A percentile compares a stretch with the other conserved stretches of the same genome.
Conservation (phyloP, 1,140 invertebrate genomes). For the Camponotus pennsylvanicus region DNA sequence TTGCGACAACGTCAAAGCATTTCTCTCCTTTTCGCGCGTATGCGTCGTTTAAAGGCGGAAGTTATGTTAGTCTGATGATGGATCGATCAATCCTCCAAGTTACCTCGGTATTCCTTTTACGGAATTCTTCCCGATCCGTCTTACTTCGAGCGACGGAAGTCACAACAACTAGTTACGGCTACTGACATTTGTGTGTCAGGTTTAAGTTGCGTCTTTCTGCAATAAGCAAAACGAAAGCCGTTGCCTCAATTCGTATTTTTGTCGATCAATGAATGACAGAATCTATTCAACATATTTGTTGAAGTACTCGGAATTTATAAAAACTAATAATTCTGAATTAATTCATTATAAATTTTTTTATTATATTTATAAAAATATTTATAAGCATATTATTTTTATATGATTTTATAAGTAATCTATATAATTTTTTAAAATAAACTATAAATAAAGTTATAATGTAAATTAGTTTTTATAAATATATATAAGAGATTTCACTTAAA, state of each 20-base stretch:
- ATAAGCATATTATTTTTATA: background rate
- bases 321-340: background rate
- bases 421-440: background rate
- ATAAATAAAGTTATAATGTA: background rate
- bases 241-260: constrained; percentile 24
- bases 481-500: background rate
- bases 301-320: background rate
- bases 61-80: constrained; percentile 65
- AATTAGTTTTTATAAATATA: background rate
- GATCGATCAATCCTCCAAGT: constrained; percentile 46
- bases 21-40: background rate
- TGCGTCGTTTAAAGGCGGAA: constrained; percentile 13
- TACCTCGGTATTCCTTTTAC: constrained; percentile 15
- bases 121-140: constrained; percentile 62
- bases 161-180: constrained; percentile 64
- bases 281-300: background rate
- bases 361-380: background rate
- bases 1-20: background rate
- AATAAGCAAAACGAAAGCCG: constrained; percentile 1
- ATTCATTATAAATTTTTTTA: background rate
- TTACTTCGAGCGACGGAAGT: constrained; percentile 61
- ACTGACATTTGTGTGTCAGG: constrained; percentile 1
- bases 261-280: background rate
- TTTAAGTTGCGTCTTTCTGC: constrained; percentile 10
- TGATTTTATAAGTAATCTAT: background rate